phyloP scores from a whole-genome alignment of 2,113 vertebrate species.

The Rallus limicola region DNA sequence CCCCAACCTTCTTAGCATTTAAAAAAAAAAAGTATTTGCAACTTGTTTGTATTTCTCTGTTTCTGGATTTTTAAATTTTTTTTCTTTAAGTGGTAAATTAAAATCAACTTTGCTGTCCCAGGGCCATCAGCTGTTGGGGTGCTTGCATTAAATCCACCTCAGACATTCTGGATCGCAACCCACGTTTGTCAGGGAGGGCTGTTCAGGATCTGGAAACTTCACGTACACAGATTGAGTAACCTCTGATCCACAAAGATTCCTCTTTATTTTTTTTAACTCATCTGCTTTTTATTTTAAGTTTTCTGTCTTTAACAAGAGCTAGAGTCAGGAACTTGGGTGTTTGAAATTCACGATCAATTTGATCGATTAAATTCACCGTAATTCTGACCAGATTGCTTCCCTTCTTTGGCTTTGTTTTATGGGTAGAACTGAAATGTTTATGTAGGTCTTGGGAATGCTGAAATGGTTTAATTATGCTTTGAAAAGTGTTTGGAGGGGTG shows the following conservation, averaged over 20 bases:
- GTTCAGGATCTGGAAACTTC: not conserved
- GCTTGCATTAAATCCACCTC: not conserved
- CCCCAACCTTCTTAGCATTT: too few relatives aligned
- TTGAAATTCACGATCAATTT: not conserved
- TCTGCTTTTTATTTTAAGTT: not conserved
- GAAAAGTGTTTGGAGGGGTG: not conserved
- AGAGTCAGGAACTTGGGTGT: not conserved
- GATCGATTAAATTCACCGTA: not conserved
- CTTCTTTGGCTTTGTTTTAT: not conserved
- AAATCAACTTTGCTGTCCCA: not conserved
- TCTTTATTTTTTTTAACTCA: not conserved
- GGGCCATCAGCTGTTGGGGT: not conserved
- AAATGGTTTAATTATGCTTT: not conserved
- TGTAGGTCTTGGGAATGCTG: not conserved
- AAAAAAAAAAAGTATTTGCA: not conserved
- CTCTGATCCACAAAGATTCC: not conserved
- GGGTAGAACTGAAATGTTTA: not conserved
- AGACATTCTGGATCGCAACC: not conserved
- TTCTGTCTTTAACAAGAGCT: not conserved
- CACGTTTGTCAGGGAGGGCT: not conserved
- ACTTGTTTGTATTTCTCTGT: not conserved
- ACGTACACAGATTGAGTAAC: not conserved
- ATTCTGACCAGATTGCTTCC: not conserved
- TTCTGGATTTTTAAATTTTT: not conserved
- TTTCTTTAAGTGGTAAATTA: not conserved